Evolutionary conservation across 2,888 invertebrate species (phyloP).

Genomic region (Agrotis exclamationis): DNA sequence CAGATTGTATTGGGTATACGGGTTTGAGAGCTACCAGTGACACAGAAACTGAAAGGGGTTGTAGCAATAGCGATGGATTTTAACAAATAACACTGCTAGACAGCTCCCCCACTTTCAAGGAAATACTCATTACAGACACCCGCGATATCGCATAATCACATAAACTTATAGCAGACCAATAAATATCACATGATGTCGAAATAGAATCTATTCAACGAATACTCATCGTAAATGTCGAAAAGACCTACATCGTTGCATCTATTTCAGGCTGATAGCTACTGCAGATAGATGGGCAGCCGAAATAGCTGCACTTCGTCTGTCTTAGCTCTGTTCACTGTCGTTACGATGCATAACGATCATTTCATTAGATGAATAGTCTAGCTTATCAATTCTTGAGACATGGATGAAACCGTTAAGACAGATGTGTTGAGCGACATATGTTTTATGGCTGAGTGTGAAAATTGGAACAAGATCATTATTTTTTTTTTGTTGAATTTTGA

Average conservation of each 20-base stretch:
- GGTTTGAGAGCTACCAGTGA: neutral
- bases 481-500: neutral
- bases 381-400: constrained; percentile 24
- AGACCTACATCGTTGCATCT: constrained; percentile 53
- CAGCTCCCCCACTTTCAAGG: constrained; percentile 9
- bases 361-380: constrained; percentile 32
- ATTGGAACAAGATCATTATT: neutral
- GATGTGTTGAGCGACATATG: constrained; percentile 3
- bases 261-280: constrained; percentile 39
- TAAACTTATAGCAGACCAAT: constrained; percentile 47
- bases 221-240: constrained; percentile 51
- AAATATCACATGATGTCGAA: constrained; percentile 43
- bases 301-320: constrained; percentile 55
- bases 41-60: constrained; percentile 6
- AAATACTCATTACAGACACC: constrained; percentile 24
- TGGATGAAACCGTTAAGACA: neutral
- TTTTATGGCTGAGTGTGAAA: neutral
- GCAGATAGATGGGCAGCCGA: constrained; percentile 43
- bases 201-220: constrained; percentile 39
- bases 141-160: constrained; percentile 31
- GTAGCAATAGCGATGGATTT: neutral
- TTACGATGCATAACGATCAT: constrained; percentile 39
- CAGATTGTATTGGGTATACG: neutral
- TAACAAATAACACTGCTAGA: constrained; percentile 2
- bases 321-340: constrained; percentile 53